Base-by-base conservation (phyloP, 2,888 invertebrate genomes). In the Neuroscelio doddi region DNA sequence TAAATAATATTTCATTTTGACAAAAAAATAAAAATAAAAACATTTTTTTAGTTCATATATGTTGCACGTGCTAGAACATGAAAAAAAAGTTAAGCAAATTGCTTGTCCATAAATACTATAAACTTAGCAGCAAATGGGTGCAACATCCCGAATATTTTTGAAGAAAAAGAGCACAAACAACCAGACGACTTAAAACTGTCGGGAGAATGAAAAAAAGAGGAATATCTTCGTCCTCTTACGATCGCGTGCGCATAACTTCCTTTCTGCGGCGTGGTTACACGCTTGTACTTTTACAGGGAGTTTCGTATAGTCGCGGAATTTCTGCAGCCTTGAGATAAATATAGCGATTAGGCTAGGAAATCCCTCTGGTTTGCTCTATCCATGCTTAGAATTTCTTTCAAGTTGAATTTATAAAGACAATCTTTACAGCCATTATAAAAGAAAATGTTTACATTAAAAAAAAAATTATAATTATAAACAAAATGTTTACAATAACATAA, bases 311-410 rank as follows among this genome's bases (percentile, higher is more conserved):
- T 39, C 53, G 44, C 46, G 53, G 52, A 56, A 62, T 66, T 68
- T 63, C 58, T 51, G 36, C 47, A 69, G 67, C 69, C 71, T 72
- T 71, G 68, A 62, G 68, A 70, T 67, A 68, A 71, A 70, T 70
- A 66, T 69, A 68, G 57, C 65, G 57, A 64, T 65, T 58, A 64
- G 57, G 42, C 36, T 55, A 55, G 57, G 52, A 68, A 68, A 63
- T 15, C 24, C 46, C 32, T 38, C 39, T 38, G 63, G 36, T 56
- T 66, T 64, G 56, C 53, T 41, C 12, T 29, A 16, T 27, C 14
- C 26, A 21, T 9, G 16, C 24, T 5, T n/a, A 32, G 36, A 44
- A 57, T 56, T 42, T 21, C 32, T 39, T 38, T 29, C 10, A 4
- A 12, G 21, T 34, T 30, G 32, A 32, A 32, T 3, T n/a, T 32